Evolutionary conservation across 2,113 vertebrate species (phyloP), one percentile per base, ranked within the genome.

Genomic region (Epinephelus lanceolatus): DNA sequence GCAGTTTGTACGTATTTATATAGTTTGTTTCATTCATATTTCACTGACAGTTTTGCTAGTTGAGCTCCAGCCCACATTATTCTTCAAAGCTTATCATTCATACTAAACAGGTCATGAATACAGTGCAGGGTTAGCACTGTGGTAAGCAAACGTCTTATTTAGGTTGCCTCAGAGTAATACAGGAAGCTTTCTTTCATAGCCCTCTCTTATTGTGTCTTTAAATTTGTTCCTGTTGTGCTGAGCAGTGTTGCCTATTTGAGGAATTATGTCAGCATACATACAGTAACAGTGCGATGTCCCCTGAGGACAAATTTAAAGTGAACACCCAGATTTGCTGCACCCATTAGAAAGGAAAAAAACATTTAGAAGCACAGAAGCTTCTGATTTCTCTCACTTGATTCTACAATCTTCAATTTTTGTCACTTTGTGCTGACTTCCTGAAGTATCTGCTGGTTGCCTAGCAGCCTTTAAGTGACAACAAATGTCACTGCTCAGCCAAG

Each of bases 1-100:
- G 52, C 96, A 97, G 68, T 99, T 97, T 84, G 98, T 99, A 96
- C 95, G 98, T 97, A 78, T 84, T 66, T n/a, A 11, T 75, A 8
- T 60, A n/a, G 0, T 61, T 76, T 19, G 1, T 47, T 2, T 37
- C 33, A 37, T 6, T 37, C 33, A 7, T 30, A 14, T 9, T 33
- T 42, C 3, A 70, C 6, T 47, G 30, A 60, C 4, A 52, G 70
- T 65, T 47, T 3, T 59, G 18, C 37, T 47, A 33, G 3, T 47
- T 33, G 5, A 53, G 8, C 12, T 61, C 14, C 13, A 53, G 17
- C 40, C 55, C 33, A 73, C 23, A 37, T 27, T 53, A 13, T 27
- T 33, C 23, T 25, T 49, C 6, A 23, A 2, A n/a, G 27, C 5
- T 45, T 10, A 21, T 17, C 2, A 40, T 30, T 69, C 53, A 70